These are phyloP conservation scores for Smutsia temminckii DNA, from an alignment of 2,797 vertebrate genomes.

Conservation along the genomic window DNA sequence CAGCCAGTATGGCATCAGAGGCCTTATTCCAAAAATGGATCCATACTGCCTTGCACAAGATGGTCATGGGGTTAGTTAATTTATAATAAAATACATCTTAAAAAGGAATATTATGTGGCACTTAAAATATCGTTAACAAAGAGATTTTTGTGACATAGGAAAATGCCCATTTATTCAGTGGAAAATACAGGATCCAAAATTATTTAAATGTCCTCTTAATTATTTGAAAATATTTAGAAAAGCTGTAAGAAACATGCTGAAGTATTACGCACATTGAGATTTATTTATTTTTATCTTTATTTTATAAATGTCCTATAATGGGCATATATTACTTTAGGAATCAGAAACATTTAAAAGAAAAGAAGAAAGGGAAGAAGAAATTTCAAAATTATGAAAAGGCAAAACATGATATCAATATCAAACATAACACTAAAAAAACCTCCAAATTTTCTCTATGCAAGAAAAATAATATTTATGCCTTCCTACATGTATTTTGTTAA, in stretches of 20 bases:
- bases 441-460: neutral
- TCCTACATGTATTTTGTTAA: neutral
- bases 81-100: neutral
- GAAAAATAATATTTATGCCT: neutral
- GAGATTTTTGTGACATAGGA: neutral
- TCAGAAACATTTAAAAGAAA: neutral
- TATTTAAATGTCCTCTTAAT: neutral
- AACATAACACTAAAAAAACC: neutral
- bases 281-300: neutral
- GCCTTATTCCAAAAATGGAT: accelerated
- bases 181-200: neutral
- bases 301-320: neutral
- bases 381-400: neutral
- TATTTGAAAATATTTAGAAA: neutral
- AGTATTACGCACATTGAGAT: neutral
- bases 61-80: neutral
- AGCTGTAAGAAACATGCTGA: neutral
- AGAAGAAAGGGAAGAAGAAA: neutral
- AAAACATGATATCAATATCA: neutral
- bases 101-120: neutral
- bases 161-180: neutral
- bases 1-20: neutral
- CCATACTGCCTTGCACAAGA: accelerated
- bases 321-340: neutral
- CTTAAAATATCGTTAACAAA: neutral